Evolutionary conservation across 2,113 vertebrate species (phyloP), one percentile per base, ranked within the genome.

Genomic region (Pygoscelis adeliae): DNA sequence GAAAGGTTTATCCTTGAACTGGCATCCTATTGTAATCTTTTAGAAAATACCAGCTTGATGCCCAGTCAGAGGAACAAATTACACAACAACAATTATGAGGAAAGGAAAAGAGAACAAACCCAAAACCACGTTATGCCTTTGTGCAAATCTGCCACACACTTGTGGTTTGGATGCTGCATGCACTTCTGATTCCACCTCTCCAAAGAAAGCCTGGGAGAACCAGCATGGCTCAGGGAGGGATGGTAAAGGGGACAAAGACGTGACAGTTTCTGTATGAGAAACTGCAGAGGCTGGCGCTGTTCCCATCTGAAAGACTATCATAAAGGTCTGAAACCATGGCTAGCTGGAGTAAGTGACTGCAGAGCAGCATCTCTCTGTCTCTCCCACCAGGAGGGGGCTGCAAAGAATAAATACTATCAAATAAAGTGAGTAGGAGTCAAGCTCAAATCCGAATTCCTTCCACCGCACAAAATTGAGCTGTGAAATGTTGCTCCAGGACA

Each of bases 251-350:
- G 29, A 49, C 55, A 74, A 72, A 78, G 42, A 49, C 15, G 13
- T 49, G 69, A 49, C 6, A 21, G 27, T 85, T 79, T 72, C 61
- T 59, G 7, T 72, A 23, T 53, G 49, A 34, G 79, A 90, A 80
- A n/a, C 53, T 72, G 44, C 32, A 21, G 7, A 58, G 34, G 2
- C 49, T 73, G 36, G 19, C 12, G 34, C 36, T 65, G 14, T 53
- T 93, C 26, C 34, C 4, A 0, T 55, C 73, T 2, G 2, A 50
- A 90, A 63, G 14, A 29, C 66, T 72, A 8, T 55, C 4, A 0
- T 42, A 63, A 56, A 58, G 46, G 6, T 49, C 47, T 67, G 69
- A 22, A 89, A 59, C 89, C 42, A 15, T 1, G 0, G 22, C 47
- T 74, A 38, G 32, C 72, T 73, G 59, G 53, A 80, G 55, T 34